Conservation (phyloP, 2,113 vertebrate species). For the Xiphias gladius region DNA sequence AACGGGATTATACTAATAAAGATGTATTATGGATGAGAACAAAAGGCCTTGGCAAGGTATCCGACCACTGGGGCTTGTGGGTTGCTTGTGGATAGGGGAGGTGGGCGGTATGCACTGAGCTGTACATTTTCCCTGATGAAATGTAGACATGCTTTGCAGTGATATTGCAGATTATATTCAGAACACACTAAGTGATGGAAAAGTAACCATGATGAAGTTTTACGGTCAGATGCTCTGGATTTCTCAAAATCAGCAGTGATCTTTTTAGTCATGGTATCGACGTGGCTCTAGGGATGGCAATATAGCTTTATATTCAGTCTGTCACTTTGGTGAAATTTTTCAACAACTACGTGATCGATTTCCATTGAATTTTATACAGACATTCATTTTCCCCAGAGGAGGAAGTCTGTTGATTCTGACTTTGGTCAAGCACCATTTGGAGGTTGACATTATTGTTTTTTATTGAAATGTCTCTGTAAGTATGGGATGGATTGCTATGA, state of each 20-base stretch:
- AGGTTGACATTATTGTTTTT: neutral
- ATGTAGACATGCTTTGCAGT: slow-evolving; percentile 43
- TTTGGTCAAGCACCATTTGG: too few relatives aligned
- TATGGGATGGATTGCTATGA: neutral
- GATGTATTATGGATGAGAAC: slow-evolving; percentile 81
- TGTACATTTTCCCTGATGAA: slow-evolving; percentile 69
- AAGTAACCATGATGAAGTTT: slow-evolving; percentile 11
- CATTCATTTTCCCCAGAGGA: neutral
- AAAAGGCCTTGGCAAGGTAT: slow-evolving; percentile 78
- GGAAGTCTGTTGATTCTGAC: neutral
- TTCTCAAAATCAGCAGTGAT: slow-evolving; percentile 1
- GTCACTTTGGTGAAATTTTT: slow-evolving; percentile 11
- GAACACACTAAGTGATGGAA: slow-evolving; percentile 23
- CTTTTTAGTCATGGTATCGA: neutral
- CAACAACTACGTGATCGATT: neutral
- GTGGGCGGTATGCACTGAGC: slow-evolving; percentile 58
- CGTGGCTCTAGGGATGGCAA: neutral
- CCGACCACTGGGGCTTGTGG: slow-evolving; percentile 62
- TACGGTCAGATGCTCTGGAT: slow-evolving; percentile 11
- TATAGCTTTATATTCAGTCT: neutral
- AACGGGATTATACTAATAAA: slow-evolving; percentile 82
- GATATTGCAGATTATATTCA: slow-evolving; percentile 36
- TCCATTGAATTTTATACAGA: neutral
- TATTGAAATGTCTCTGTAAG: neutral
- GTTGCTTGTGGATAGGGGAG: slow-evolving; percentile 58